These are phyloP conservation scores for Trachops cirrhosus DNA, from an alignment of 2,797 vertebrate species.

Conservation along the genomic window DNA sequence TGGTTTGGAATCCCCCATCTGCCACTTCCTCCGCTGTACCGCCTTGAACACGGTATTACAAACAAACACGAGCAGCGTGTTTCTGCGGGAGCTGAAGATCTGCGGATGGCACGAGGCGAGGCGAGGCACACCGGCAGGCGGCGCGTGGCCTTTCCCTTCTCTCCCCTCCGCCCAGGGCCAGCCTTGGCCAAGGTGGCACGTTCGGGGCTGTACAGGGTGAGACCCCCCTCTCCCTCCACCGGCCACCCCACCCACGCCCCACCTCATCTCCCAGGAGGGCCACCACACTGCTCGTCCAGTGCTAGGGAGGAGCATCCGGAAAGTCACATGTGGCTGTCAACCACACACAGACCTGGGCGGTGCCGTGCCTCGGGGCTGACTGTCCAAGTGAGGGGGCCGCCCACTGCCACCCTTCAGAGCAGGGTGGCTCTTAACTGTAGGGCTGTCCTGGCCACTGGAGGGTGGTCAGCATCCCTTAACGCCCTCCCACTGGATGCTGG, in stretches of 20 bases:
- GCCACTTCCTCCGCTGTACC: neutral
- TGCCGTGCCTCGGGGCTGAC: neutral
- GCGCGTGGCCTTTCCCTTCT: fast-evolving
- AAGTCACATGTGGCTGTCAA: neutral
- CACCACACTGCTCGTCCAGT: fast-evolving
- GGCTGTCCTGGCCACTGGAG: neutral
- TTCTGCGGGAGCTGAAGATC: fast-evolving
- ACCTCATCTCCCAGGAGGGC: neutral
- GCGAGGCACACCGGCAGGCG: fast-evolving
- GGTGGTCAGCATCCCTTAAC: neutral
- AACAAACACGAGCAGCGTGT: fast-evolving
- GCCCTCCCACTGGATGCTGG: fast-evolving
- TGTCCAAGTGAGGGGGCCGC: neutral
- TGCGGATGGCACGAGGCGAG: fast-evolving
- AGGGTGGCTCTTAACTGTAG: fast-evolving
- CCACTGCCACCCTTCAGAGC: neutral
- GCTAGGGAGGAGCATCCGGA: neutral
- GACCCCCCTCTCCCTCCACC: neutral
- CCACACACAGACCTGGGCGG: fast-evolving
- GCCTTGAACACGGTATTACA: fast-evolving
- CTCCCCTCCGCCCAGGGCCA: neutral
- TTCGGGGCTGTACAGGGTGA: fast-evolving
- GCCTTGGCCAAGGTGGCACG: fast-evolving
- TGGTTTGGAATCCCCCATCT: neutral
- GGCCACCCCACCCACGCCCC: neutral